Base-by-base conservation (phyloP, 2,113 vertebrate species). In the Prinia subflava region DNA sequence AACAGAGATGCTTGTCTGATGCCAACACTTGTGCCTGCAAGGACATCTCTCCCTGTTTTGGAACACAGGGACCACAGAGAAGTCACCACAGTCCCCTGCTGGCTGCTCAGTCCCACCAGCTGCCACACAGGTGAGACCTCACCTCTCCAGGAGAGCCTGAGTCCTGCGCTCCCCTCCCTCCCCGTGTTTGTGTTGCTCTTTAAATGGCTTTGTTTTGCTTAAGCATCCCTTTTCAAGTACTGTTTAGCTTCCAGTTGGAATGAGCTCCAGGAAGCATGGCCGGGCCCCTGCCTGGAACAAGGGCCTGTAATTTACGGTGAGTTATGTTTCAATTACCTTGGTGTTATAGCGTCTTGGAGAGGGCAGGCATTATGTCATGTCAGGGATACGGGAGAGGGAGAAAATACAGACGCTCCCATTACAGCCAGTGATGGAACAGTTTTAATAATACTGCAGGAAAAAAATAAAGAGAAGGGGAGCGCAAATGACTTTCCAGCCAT, bases 271-370 rank as follows among this genome's bases (percentile, higher is more conserved):
- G 94, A 98, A 97, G 90, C 98, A 96, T 92, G 94, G 95, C 93
- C 52, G 13, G 89, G 97, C 65, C 97, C 92, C 95, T 97, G 97
- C 92, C 93, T 97, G 97, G 93, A 98, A 97, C 97, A 97, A 92
- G 90, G 90, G 97, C 89, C 96, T 97, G 97, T 98, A 98, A 98
- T 98, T 98, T 98, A 98, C 83, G 28, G 97, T 98, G 98, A 98
- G 97, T 98, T 98, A 98, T 98, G 98, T 98, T 98, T 98, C 98
- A 98, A 98, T 98, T 98, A 98, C 98, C 96, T 98, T 75, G 68
- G 95, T 97, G 97, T 98, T 98, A 97, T 96, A 98, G 98, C 97
- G 77, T 97, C 97, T 97, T 95, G 92, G 97, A 90, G 97, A 98
- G 98, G 97, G 97, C 97, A 97, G 97, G 96, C 95, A 96, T 98